These are phyloP conservation scores for Rhagophthalmus giganteus DNA, from an alignment of 2,888 invertebrate genomes.

Conservation along the genomic window DNA sequence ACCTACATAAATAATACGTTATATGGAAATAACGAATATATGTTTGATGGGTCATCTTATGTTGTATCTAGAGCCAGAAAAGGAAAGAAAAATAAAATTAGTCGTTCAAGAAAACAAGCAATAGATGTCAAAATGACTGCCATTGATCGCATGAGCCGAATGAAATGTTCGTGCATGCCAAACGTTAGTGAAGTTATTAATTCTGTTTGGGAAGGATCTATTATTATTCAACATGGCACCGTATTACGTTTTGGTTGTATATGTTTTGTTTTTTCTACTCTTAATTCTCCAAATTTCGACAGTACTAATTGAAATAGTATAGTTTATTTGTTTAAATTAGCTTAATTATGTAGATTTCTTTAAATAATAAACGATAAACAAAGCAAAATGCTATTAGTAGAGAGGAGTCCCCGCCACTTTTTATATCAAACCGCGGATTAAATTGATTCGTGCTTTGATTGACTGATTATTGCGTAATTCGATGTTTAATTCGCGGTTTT, in stretches of 20 bases:
- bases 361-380: too few species aligned
- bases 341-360: too few species aligned
- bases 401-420: too few species aligned
- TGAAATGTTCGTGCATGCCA: constrained; percentile 48
- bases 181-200: constrained; percentile 48
- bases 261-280: constrained; percentile 79
- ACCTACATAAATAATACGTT: constrained; percentile 85
- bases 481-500: too few species aligned
- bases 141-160: constrained; percentile 45
- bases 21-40: constrained; percentile 72
- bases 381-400: too few species aligned
- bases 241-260: constrained; percentile 85
- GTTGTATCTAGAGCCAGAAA: constrained; percentile 49
- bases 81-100: constrained; percentile 55
- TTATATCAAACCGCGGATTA: too few species aligned
- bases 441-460: too few species aligned
- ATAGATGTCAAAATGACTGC: constrained; percentile 51
- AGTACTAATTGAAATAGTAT: too few species aligned
- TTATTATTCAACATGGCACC: constrained; percentile 82
- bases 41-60: constrained; percentile 32
- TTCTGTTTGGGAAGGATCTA: constrained; percentile 86
- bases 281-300: constrained; percentile 45
- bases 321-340: neutral
- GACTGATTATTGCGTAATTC: too few species aligned
- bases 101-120: constrained; percentile 42